phyloP scores from a whole-genome alignment of 2,797 vertebrate species.

The Neostethus bicornis region DNA sequence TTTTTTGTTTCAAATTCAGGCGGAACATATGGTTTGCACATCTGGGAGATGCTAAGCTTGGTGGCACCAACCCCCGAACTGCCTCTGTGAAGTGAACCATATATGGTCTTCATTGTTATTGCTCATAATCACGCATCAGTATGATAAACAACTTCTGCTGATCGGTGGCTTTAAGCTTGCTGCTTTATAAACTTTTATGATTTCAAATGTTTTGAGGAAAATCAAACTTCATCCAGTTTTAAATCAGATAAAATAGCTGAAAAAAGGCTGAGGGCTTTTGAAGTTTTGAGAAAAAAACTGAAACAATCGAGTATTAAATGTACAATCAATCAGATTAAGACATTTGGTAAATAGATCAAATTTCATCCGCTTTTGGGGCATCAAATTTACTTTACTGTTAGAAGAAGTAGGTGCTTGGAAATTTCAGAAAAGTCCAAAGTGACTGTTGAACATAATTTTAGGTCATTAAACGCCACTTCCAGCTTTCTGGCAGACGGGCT shows the following conservation, averaged over 20 bases:
- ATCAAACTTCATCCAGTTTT: neutral
- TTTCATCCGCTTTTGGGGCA: conserved; percentile 49
- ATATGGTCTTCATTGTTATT: conserved; percentile 77
- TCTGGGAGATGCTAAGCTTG: conserved; percentile 87
- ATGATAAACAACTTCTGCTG: conserved; percentile 64
- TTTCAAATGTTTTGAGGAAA: conserved; percentile 39
- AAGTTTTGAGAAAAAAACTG: conserved; percentile 4
- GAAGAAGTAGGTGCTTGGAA: conserved; percentile 36
- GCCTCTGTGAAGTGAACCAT: conserved; percentile 78
- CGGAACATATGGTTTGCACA: conserved; percentile 93
- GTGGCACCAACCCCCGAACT: conserved; percentile 53
- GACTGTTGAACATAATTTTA: conserved; percentile 55
- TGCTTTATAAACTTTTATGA: conserved; percentile 39
- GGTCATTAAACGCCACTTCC: conserved; percentile 55
- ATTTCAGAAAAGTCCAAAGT: conserved; percentile 57
- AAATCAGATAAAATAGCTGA: conserved; percentile 8
- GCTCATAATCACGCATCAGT: conserved; percentile 77
- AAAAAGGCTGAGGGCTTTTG: conserved; percentile 14
- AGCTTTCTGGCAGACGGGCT: conserved; percentile 47
- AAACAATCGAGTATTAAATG: conserved; percentile 23
- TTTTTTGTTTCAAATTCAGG: conserved; percentile 85
- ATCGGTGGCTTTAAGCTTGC: conserved; percentile 53
- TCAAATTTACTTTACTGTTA: conserved; percentile 44
- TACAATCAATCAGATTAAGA: conserved; percentile 49
- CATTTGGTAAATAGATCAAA: conserved; percentile 42